phyloP scores from a whole-genome alignment of 2,888 invertebrate genomes.

The Aquatica leii region DNA sequence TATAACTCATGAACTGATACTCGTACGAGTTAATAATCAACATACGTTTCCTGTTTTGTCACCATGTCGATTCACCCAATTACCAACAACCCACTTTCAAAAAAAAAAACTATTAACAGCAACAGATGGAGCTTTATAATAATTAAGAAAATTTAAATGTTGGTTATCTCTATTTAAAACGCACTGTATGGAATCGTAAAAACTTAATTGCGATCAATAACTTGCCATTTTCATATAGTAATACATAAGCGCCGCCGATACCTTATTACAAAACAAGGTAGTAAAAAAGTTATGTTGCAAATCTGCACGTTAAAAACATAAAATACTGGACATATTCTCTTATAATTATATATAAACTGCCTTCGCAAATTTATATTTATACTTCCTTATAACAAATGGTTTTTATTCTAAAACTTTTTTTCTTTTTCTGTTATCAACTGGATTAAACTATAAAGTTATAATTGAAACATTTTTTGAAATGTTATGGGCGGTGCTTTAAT shows the following conservation, averaged over 20 bases:
- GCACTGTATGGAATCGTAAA: slow-evolving; percentile 32
- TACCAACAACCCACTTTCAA: too few relatives aligned
- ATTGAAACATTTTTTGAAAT: too few relatives aligned
- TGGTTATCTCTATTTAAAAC: slow-evolving; percentile 20
- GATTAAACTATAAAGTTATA: too few relatives aligned
- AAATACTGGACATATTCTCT: too few relatives aligned
- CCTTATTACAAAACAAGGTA: slow-evolving; percentile 21
- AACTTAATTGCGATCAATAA: slow-evolving; percentile 39
- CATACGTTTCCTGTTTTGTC: slow-evolving; percentile 34
- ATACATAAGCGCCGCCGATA: slow-evolving; percentile 35
- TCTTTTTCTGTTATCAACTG: too few relatives aligned
- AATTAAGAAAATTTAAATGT: neutral
- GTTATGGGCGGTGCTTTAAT: too few relatives aligned
- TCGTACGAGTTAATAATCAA: slow-evolving; percentile 35
- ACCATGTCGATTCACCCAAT: slow-evolving; percentile 19
- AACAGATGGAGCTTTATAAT: slow-evolving; percentile 11
- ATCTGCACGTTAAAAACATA: too few relatives aligned
- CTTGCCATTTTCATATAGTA: slow-evolving; percentile 34
- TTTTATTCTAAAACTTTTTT: too few relatives aligned
- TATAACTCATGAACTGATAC: slow-evolving; percentile 47
- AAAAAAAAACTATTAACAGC: neutral
- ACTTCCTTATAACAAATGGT: too few relatives aligned
- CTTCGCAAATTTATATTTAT: too few relatives aligned
- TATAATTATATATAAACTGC: too few relatives aligned
- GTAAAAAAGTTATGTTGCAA: slow-evolving; percentile 15